phyloP scores from a whole-genome alignment of 2,113 vertebrate species.

The Myxocyprinus asiaticus region DNA sequence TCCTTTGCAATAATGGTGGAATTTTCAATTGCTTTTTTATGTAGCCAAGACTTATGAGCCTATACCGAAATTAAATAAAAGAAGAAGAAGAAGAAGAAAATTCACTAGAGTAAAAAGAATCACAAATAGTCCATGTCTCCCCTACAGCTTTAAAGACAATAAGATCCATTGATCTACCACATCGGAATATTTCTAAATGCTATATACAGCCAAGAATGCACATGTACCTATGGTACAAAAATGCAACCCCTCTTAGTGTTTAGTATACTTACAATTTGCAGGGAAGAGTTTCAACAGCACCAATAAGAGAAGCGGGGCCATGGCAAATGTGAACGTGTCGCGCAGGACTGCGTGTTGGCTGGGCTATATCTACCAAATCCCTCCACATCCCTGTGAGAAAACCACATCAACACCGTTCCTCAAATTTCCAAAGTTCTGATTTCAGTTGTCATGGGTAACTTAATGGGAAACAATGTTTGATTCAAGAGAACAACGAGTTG shows the following conservation, averaged over 20 bases:
- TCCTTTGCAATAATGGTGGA: too few relatives aligned
- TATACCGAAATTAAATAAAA: too few relatives aligned
- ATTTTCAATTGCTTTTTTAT: too few relatives aligned
- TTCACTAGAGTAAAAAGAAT: too few relatives aligned
- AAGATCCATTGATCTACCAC: background rate
- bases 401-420: slow-evolving; percentile 40
- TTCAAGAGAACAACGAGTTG: slow-evolving; percentile 52
- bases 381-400: slow-evolving; percentile 15
- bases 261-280: slow-evolving; percentile 61
- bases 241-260: background rate
- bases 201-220: background rate
- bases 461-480: slow-evolving; percentile 44
- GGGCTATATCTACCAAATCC: slow-evolving; percentile 4
- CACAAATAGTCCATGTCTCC: too few relatives aligned
- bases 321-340: background rate
- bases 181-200: background rate
- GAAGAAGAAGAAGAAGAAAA: too few relatives aligned
- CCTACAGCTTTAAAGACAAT: background rate
- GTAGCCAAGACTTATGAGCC: too few relatives aligned
- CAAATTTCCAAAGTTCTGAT: slow-evolving; percentile 57
- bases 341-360: background rate
- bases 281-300: slow-evolving; percentile 52
- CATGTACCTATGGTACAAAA: background rate
- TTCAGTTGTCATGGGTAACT: slow-evolving; percentile 54
- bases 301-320: slow-evolving; percentile 45